A percentile compares a stretch with the other conserved stretches of the same genome.
phyloP scores from a whole-genome alignment of 2,113 vertebrate species.

The Spilogale gracilis region DNA sequence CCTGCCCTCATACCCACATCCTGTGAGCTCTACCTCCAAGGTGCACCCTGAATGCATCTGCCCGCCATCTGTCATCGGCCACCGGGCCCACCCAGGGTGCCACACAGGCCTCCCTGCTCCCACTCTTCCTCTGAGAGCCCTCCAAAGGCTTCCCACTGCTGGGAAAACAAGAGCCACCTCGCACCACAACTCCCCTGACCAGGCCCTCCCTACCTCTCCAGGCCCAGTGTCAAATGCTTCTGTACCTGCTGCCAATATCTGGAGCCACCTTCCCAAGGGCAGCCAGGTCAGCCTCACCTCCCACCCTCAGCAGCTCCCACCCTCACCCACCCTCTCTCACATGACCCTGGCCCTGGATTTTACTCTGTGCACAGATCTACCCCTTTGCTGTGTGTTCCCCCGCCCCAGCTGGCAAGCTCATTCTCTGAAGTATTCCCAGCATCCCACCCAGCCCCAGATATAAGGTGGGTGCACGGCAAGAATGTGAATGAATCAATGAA shows the following conservation, averaged over 20 bases:
- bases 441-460: not conserved
- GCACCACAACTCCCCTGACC: accelerated
- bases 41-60: not conserved
- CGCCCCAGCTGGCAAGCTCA: not conserved
- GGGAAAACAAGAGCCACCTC: not conserved
- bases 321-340: not conserved
- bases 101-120: not conserved
- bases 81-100: accelerated
- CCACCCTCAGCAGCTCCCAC: not conserved
- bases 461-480: accelerated
- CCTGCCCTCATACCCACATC: not conserved
- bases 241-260: not conserved
- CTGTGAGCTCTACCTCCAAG: not conserved
- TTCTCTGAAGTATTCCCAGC: not conserved
- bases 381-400: not conserved
- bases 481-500: not conserved
- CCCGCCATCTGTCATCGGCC: accelerated
- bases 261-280: not conserved
- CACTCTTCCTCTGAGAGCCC: not conserved
- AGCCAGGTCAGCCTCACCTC: not conserved
- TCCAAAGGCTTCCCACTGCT: not conserved
- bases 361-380: not conserved
- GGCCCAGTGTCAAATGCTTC: not conserved
- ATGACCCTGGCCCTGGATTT: not conserved
- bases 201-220: accelerated